These are phyloP conservation scores for Stylophora pistillata DNA, from an alignment of 64 coral and sea anemone species.

Conservation along the genomic window DNA sequence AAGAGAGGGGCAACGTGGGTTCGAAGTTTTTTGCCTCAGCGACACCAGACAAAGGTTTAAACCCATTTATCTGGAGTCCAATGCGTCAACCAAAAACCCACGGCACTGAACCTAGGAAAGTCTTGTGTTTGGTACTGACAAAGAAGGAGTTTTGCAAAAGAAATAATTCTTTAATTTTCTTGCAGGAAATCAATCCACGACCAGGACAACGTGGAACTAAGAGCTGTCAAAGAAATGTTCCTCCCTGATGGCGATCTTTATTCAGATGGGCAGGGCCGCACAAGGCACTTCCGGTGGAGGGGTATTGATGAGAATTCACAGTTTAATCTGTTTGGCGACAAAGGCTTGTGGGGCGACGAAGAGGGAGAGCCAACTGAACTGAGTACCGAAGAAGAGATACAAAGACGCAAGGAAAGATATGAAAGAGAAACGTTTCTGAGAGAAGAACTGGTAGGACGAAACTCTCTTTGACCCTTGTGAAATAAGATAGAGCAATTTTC, in stretches of 20 bases:
- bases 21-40: too few relatives aligned
- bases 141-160: too few relatives aligned
- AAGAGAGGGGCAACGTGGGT: too few relatives aligned
- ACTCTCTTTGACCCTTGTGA: not conserved
- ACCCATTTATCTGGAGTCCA: too few relatives aligned
- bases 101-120: too few relatives aligned
- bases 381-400: conserved; percentile 76
- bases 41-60: too few relatives aligned
- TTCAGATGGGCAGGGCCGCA: conserved; percentile 76
- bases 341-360: conserved; percentile 81
- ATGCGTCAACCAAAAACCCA: too few relatives aligned
- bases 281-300: conserved; percentile 91
- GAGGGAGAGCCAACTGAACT: conserved; percentile 64
- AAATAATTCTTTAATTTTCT: not conserved
- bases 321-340: conserved; percentile 83
- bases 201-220: conserved; percentile 88
- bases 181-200: conserved; percentile 89
- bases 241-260: conserved; percentile 91
- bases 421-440: conserved; percentile 90
- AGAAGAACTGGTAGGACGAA: conserved; percentile 74
- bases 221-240: conserved; percentile 92
- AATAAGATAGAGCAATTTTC: not conserved
- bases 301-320: conserved; percentile 93
- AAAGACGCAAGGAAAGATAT: conserved; percentile 89
- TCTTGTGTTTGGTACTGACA: too few relatives aligned